Evolutionary conservation across 1,140 invertebrate species (phyloP), one percentile per base, ranked within the genome.

Genomic region (Leptinotarsa texana): DNA sequence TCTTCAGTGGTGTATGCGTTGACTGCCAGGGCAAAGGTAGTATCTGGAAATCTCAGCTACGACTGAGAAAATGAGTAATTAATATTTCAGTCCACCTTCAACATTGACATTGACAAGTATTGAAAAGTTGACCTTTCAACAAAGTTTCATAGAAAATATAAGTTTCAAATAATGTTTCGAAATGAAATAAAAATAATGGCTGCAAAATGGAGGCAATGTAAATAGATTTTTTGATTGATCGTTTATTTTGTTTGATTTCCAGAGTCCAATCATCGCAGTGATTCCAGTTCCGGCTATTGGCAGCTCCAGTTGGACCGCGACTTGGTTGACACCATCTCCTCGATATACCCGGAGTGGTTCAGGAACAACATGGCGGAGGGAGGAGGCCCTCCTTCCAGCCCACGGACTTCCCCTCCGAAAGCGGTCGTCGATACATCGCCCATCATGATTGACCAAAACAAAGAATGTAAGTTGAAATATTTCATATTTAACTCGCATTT

Each of bases 341-440:
- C 93, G 76, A 94, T 95, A 84, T 96, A 95, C 87, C 95, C 94
- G 74, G 93, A 94, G 90, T 96, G 94, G 95, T 96, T 96, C 88
- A 93, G 92, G 87, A 80, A 80, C 73, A 83, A 84, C 82, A 91
- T 93, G 92, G 89, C 90, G 82, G 90, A 91, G 84, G 88, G 91
- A 87, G 88, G 81, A 62, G 78, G 79, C 72, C 75, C 81, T 47
- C 76, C 79, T 11, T 78, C 84, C 24, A 78, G 83, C 49, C 82
- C 84, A 17, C 48, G 78, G 33, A 83, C 83, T 62, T 83, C 94
- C 69, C 93, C 94, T 80, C 95, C 96, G 71, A 96, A 96, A 86
- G 93, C 94, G 82, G 91, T 96, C 83, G 94, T 98, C 80, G 97
- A 98, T 86, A 95, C 96, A 83, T 95, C 94, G 75, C 96, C 96